These are phyloP conservation scores for Gortyna flavago DNA, from an alignment of 2,888 invertebrate species.

Conservation along the genomic window DNA sequence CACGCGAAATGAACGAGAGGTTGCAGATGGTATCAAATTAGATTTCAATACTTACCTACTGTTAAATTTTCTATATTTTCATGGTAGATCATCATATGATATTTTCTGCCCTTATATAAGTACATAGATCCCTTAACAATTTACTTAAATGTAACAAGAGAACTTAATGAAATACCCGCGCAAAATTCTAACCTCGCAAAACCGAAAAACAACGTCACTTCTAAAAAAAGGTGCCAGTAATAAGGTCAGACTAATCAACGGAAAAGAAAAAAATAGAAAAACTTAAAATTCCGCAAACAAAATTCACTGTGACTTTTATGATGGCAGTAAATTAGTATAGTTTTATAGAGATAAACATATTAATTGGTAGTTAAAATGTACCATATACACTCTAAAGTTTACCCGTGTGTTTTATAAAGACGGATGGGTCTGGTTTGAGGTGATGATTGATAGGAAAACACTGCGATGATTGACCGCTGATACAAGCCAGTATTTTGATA, in stretches of 20 bases:
- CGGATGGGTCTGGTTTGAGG: conserved; percentile 81
- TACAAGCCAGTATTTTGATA: conserved; percentile 87
- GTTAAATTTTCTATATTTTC: too few relatives aligned
- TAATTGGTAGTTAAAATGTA: conserved; percentile 84
- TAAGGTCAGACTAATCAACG: conserved; percentile 61
- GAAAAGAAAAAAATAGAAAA: conserved; percentile 58
- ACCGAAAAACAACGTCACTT: conserved; percentile 6
- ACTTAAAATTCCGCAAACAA: conserved; percentile 59
- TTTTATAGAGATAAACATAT: conserved; percentile 84
- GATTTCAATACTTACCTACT: too few relatives aligned
- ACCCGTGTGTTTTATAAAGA: conserved; percentile 86
- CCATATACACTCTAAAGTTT: conserved; percentile 83
- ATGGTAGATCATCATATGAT: too few relatives aligned
- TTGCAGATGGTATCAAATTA: too few relatives aligned
- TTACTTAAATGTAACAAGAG: neutral
- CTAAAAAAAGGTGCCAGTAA: conserved; percentile 49
- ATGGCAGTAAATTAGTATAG: conserved; percentile 78
- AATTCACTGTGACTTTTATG: conserved; percentile 77
- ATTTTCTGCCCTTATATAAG: neutral
- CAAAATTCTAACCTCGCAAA: conserved; percentile 15
- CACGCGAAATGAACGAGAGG: too few relatives aligned
- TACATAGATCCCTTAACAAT: neutral
- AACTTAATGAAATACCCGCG: neutral
- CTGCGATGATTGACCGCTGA: conserved; percentile 86
- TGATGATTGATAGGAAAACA: conserved; percentile 86